A percentile compares a stretch with the other conserved stretches of the same genome.
These are phyloP conservation scores for Panzeria rudis DNA, from an alignment of 2,888 invertebrate species.

Conservation along the genomic window DNA sequence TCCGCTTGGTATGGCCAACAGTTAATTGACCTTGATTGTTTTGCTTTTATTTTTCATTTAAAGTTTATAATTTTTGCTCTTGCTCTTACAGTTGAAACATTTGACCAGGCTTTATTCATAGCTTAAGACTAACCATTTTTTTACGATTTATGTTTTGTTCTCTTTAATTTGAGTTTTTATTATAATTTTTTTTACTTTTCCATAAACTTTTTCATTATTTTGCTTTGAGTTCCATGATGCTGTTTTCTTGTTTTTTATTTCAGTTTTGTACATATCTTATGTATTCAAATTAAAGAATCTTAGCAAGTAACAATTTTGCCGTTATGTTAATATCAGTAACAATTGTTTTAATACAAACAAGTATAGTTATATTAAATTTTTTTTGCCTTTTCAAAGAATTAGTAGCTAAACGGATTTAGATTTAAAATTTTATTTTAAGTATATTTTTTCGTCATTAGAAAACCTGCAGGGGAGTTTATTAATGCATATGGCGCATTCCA, in stretches of 20 bases:
- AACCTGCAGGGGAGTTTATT: too few species aligned
- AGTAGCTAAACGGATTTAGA: too few species aligned
- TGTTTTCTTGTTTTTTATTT: background rate
- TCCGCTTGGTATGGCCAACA: slow-evolving; percentile 78
- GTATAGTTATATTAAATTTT: background rate
- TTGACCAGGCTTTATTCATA: slow-evolving; percentile 54
- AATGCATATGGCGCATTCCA: too few species aligned
- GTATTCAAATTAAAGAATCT: slow-evolving; percentile 19
- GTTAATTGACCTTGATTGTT: slow-evolving; percentile 82
- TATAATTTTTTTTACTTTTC: slow-evolving; percentile 3
- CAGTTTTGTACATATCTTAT: background rate
- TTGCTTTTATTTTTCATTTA: slow-evolving; percentile 72
- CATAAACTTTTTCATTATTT: background rate
- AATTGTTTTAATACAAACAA: slow-evolving; percentile 12
- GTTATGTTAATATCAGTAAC: slow-evolving; percentile 34
- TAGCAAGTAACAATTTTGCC: background rate
- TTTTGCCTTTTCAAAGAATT: background rate
- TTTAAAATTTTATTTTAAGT: too few species aligned
- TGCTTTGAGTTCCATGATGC: slow-evolving; percentile 8
- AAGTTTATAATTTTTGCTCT: slow-evolving; percentile 31
- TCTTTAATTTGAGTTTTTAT: slow-evolving; percentile 14
- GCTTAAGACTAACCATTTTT: slow-evolving; percentile 40
- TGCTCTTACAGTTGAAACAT: slow-evolving; percentile 18
- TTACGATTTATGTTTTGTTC: slow-evolving; percentile 46
- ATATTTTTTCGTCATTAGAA: too few species aligned